These are phyloP conservation scores for Spinus olivaceus DNA, from an alignment of 2,797 vertebrate genomes.

Conservation along the genomic window DNA sequence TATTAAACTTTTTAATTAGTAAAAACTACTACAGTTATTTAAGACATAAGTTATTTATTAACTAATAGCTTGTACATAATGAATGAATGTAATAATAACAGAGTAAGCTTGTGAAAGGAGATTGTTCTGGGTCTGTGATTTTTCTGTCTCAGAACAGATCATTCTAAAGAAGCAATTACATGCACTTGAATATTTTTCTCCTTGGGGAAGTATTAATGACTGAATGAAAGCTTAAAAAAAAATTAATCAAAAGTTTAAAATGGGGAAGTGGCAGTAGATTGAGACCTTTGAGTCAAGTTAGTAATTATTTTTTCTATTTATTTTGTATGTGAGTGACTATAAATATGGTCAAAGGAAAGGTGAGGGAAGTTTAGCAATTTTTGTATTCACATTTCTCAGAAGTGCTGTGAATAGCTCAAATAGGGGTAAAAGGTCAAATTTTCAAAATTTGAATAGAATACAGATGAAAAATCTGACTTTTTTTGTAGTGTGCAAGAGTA, in stretches of 20 bases:
- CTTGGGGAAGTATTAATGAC: not conserved
- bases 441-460: not conserved
- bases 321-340: not conserved
- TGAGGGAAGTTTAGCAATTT: not conserved
- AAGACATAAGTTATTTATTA: constrained; percentile 64
- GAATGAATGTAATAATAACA: constrained; percentile 47
- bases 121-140: not conserved
- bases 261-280: constrained; percentile 84
- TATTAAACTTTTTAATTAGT: constrained; percentile 58
- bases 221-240: constrained; percentile 33
- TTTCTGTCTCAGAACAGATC: not conserved
- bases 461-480: not conserved
- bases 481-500: not conserved
- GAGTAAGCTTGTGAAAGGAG: constrained; percentile 16
- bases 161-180: not conserved
- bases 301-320: constrained; percentile 36
- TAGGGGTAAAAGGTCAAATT: not conserved
- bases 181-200: constrained; percentile 5
- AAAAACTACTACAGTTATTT: constrained; percentile 15
- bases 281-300: constrained; percentile 86
- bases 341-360: not conserved
- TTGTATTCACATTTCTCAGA: not conserved
- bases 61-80: constrained; percentile 35
- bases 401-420: not conserved
- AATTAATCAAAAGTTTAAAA: constrained; percentile 72